These are phyloP conservation scores for Nomada flava DNA, from an alignment of 2,888 invertebrate genomes.

Conservation along the genomic window DNA sequence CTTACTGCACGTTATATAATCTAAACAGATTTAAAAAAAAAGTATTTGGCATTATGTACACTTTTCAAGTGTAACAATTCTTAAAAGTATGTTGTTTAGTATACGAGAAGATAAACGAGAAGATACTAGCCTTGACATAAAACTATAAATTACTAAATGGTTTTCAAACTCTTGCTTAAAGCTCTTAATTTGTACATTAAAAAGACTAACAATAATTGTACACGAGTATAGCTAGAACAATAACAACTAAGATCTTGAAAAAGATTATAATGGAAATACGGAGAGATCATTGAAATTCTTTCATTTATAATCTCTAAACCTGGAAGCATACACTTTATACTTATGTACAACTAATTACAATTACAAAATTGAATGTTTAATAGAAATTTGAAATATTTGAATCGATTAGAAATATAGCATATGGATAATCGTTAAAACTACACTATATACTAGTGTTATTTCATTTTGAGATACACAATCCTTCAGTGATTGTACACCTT, in stretches of 20 bases:
- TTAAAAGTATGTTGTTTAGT: slow-evolving; percentile 1
- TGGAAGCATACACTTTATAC: slow-evolving; percentile 41
- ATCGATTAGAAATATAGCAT: slow-evolving; percentile 21
- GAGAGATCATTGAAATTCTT: slow-evolving; percentile 47
- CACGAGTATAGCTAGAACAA: slow-evolving; percentile 12
- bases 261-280: slow-evolving; percentile 31
- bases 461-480: slow-evolving; percentile 12
- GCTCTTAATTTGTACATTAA: slow-evolving; percentile 40
- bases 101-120: slow-evolving; percentile 15
- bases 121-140: slow-evolving; percentile 11
- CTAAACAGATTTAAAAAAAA: slow-evolving; percentile 18
- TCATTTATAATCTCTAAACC: slow-evolving; percentile 42
- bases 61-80: background rate
- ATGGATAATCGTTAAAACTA: slow-evolving; percentile 10
- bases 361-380: slow-evolving; percentile 1
- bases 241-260: slow-evolving; percentile 19
- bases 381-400: slow-evolving; percentile 9
- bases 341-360: slow-evolving; percentile 51
- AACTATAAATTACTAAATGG: slow-evolving; percentile 23
- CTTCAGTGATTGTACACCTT: slow-evolving; percentile 12
- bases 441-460: slow-evolving; percentile 19
- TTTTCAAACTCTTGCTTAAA: slow-evolving; percentile 22
- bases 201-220: slow-evolving; percentile 20
- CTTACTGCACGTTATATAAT: background rate
- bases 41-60: slow-evolving; percentile 1